Percentiles rank a stretch among this genome's conserved stretches.
phyloP scores from a whole-genome alignment of 2,888 invertebrate species.

The Fissipunctia ypsillon region DNA sequence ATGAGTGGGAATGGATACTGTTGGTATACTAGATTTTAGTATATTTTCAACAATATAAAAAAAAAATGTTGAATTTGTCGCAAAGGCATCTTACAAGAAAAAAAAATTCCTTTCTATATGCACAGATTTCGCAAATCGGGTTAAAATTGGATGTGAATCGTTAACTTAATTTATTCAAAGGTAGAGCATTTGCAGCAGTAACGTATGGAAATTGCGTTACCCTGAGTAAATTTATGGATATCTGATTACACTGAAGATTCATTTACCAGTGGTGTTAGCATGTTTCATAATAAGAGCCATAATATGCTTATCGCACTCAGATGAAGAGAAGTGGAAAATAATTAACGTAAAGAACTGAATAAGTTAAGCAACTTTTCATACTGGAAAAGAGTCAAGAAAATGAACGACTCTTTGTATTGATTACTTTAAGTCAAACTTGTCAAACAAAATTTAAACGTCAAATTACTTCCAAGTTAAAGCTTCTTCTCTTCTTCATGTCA shows the following conservation, averaged over 20 bases:
- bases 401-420: not conserved
- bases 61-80: not conserved
- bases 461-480: not conserved
- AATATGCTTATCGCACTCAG: not conserved
- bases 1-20: conserved; percentile 50
- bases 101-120: not conserved
- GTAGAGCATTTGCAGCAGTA: conserved; percentile 25
- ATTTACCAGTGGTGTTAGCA: conserved; percentile 23
- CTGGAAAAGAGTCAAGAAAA: not conserved
- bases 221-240: conserved; percentile 31
- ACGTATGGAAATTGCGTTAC: conserved; percentile 21
- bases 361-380: not conserved
- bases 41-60: not conserved
- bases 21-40: not conserved
- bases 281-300: conserved; percentile 8
- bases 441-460: not conserved
- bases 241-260: conserved; percentile 32
- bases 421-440: not conserved
- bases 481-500: no score
- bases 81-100: not conserved
- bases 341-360: not conserved
- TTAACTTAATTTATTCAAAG: conserved; percentile 34
- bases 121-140: conserved; percentile 9
- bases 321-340: no score
- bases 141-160: conserved; percentile 20